phyloP scores from a whole-genome alignment of 23 tunicate genomes.

The Oikopleura albicans region DNA sequence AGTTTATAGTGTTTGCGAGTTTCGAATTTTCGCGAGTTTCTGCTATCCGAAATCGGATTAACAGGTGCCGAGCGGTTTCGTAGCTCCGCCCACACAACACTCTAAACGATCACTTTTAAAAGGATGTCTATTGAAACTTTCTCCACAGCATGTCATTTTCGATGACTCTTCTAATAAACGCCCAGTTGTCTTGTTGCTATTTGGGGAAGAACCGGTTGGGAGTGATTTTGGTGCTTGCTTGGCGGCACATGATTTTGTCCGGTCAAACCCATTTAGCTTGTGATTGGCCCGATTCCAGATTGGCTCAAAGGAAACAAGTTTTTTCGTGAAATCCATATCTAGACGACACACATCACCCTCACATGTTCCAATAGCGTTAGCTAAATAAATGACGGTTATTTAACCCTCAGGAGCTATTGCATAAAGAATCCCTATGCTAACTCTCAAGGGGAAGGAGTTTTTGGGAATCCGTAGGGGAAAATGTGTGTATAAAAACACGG shows the following conservation, averaged over 20 bases:
- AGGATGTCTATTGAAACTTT: not conserved
- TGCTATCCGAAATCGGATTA: too few relatives aligned
- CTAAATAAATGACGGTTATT: not conserved
- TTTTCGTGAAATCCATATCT: not conserved
- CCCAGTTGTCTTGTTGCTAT: not conserved
- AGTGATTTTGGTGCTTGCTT: not conserved
- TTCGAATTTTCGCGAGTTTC: too few relatives aligned
- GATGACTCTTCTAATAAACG: not conserved
- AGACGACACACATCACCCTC: not conserved
- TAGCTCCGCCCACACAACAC: not conserved
- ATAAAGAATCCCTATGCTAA: too few relatives aligned
- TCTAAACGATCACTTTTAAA: not conserved
- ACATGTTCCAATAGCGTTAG: not conserved
- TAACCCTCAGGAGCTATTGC: too few relatives aligned
- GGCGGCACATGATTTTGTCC: not conserved
- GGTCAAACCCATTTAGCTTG: not conserved
- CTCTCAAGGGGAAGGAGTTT: too few relatives aligned
- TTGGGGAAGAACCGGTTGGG: not conserved
- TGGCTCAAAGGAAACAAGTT: not conserved
- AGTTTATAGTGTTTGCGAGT: too few relatives aligned
- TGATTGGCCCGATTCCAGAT: not conserved
- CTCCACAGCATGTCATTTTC: not conserved
- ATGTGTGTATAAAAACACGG: too few relatives aligned
- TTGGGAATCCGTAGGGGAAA: too few relatives aligned
- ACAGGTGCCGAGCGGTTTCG: not conserved